phyloP scores from a whole-genome alignment of 2,888 invertebrate species.

The Volucella inanis region DNA sequence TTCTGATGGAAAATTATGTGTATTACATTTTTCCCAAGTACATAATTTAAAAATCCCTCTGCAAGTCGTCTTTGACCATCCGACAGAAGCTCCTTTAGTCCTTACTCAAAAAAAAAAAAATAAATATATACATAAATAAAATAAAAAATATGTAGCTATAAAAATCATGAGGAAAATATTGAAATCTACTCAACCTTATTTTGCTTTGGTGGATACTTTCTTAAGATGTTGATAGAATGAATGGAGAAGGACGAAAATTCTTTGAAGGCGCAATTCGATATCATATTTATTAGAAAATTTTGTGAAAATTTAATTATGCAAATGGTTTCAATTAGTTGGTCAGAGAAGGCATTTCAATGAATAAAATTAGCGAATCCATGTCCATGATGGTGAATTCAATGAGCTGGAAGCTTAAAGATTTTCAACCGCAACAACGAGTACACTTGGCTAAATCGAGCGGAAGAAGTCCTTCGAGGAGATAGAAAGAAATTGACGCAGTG shows the following conservation, averaged over 20 bases:
- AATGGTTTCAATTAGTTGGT: conserved; percentile 43
- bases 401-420: not conserved
- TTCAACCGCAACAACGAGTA: not conserved
- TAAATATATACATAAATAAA: too few relatives aligned
- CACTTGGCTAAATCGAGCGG: not conserved
- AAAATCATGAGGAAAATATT: conserved; percentile 27
- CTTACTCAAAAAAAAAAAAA: not conserved
- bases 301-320: conserved; percentile 60
- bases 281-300: conserved; percentile 45
- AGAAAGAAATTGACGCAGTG: conserved; percentile 2
- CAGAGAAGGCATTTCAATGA: not conserved
- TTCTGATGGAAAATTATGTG: not conserved
- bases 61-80: not conserved
- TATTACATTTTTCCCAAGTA: too few relatives aligned
- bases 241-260: too few relatives aligned
- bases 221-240: not conserved
- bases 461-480: not conserved
- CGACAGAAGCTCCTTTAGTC: not conserved
- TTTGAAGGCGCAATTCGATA: conserved; percentile 15
- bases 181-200: not conserved
- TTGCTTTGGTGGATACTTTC: not conserved
- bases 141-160: conserved; percentile 6
- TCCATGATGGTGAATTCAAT: not conserved
- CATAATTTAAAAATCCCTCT: too few relatives aligned
- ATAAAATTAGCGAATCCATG: conserved; percentile 1